These are phyloP conservation scores for Heterodera carotae DNA, from an alignment of 1,140 invertebrate species.

Conservation along the genomic window DNA sequence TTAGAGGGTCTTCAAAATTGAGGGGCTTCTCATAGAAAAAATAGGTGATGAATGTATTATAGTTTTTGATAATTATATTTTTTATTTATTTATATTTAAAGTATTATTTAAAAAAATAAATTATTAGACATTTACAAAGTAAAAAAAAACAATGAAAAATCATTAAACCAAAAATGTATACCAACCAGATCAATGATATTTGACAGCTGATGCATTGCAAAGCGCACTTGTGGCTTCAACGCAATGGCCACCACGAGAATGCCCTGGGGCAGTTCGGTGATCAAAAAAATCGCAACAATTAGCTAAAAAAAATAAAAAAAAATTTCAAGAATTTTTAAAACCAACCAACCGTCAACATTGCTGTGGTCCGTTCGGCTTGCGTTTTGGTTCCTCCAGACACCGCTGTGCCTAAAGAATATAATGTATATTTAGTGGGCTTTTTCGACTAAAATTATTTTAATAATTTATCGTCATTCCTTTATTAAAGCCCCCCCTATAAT, in stretches of 20 bases:
- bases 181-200: constrained; percentile 67
- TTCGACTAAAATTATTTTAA: no score
- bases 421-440: no score
- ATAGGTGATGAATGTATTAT: no score
- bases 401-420: neutral
- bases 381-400: constrained; percentile 26
- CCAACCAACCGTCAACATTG: constrained; percentile 52
- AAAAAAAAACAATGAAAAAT: constrained; percentile 2
- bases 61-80: no score
- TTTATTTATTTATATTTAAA: no score
- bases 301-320: constrained; percentile 28
- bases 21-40: no score
- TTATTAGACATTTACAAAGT: neutral
- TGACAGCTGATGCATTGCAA: constrained; percentile 65
- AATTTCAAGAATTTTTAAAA: neutral
- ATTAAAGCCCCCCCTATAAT: no score
- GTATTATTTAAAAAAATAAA: constrained; percentile 20
- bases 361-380: constrained; percentile 61
- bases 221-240: constrained; percentile 40
- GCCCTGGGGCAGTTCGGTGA: constrained; percentile 64
- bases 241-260: constrained; percentile 46
- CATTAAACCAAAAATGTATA: no score
- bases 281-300: constrained; percentile 62
- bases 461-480: no score
- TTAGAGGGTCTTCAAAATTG: no score